Conservation (phyloP, 2,113 vertebrate species). For the Microcebus tavaratra region DNA sequence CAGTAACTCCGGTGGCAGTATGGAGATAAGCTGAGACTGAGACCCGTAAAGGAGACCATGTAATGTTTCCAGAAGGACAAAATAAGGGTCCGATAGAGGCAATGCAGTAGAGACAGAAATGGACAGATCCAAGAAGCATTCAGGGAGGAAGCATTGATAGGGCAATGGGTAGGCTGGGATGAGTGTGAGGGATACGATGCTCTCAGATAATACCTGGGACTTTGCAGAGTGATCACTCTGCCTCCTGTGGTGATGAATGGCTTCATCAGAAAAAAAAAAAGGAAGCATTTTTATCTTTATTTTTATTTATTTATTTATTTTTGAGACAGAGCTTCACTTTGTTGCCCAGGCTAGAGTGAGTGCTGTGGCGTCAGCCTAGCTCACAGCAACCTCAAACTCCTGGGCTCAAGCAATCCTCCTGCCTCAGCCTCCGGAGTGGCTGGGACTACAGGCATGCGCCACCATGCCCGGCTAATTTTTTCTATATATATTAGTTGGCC, state of each 20-base stretch:
- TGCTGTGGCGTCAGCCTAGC: too few species aligned
- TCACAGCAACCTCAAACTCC: too few species aligned
- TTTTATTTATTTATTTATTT: too few species aligned
- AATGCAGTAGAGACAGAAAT: not conserved
- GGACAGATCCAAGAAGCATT: not conserved
- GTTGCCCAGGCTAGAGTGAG: too few species aligned
- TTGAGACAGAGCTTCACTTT: too few species aligned
- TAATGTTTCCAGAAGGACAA: not conserved
- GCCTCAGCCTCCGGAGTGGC: too few species aligned
- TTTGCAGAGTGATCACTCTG: not conserved
- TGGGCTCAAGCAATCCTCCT: too few species aligned
- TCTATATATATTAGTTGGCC: too few species aligned
- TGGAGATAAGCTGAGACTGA: not conserved
- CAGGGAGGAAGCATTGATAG: not conserved
- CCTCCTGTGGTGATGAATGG: not conserved
- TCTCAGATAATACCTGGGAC: not conserved
- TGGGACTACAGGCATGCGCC: too few species aligned
- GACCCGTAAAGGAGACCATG: not conserved
- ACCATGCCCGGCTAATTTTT: too few species aligned
- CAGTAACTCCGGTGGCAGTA: not conserved
- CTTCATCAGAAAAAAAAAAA: constrained; percentile 6
- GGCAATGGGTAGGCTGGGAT: not conserved
- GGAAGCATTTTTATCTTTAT: too few species aligned
- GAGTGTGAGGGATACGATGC: not conserved
- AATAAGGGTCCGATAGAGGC: not conserved